Conservation (phyloP, 2,888 invertebrate species). For the Melitaea athalia region DNA sequence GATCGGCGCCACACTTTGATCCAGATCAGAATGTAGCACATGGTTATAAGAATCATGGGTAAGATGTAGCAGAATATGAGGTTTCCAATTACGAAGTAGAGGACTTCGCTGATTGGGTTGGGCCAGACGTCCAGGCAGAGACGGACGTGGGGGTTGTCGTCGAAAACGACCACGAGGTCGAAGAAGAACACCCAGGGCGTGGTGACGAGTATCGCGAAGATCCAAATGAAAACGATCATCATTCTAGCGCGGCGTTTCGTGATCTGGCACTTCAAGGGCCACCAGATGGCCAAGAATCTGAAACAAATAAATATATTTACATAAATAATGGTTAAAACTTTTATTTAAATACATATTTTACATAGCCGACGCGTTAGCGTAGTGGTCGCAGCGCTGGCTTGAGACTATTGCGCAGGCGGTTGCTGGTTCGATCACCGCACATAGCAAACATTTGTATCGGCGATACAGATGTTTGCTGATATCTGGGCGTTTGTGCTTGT, state of each 20-base stretch:
- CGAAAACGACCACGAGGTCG: conserved; percentile 88
- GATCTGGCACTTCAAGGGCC: conserved; percentile 95
- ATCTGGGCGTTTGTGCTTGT: too few relatives aligned
- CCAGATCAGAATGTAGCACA: conserved; percentile 96
- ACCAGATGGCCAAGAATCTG: conserved; percentile 98
- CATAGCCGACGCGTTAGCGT: too few relatives aligned
- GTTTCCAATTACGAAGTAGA: conserved; percentile 94
- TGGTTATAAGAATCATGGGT: conserved; percentile 94
- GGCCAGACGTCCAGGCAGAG: conserved; percentile 94
- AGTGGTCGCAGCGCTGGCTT: too few relatives aligned
- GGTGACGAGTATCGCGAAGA: conserved; percentile 91
- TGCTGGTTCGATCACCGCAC: too few relatives aligned
- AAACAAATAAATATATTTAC: conserved; percentile 61
- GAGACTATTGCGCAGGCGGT: too few relatives aligned
- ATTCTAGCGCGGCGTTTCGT: conserved; percentile 92
- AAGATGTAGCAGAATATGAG: conserved; percentile 94
- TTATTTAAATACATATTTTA: not conserved
- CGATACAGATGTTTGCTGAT: too few relatives aligned
- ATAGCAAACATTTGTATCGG: too few relatives aligned
- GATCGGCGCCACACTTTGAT: conserved; percentile 93
- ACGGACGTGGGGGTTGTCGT: conserved; percentile 88
- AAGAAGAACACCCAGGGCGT: conserved; percentile 96
- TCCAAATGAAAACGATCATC: conserved; percentile 95
- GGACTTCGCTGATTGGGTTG: conserved; percentile 88
- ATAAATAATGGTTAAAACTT: not conserved